phyloP scores from a whole-genome alignment of 2,888 invertebrate species.

The Elaeidobius kamerunicus region DNA sequence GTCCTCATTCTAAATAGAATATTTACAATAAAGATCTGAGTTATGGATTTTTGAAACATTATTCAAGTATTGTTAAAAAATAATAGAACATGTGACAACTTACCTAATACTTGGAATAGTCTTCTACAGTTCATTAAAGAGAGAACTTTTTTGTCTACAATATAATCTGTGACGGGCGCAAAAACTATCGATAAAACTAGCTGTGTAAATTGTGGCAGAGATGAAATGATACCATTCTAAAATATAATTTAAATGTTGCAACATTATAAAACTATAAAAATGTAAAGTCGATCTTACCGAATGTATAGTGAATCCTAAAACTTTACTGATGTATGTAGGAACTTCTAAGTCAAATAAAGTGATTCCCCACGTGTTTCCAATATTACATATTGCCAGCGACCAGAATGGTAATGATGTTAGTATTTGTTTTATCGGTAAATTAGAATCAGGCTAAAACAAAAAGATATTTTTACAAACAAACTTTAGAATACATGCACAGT shows the following conservation, averaged over 20 bases:
- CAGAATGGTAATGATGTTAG: constrained; percentile 30
- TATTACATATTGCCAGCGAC: constrained; percentile 23
- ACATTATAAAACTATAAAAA: constrained; percentile 1
- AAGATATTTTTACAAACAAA: constrained; percentile 1
- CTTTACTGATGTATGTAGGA: constrained; percentile 24
- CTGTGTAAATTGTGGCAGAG: constrained; percentile 26
- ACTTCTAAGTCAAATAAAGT: constrained; percentile 22
- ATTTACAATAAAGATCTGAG: too few relatives aligned
- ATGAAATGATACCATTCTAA: constrained; percentile 28
- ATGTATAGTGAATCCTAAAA: constrained; percentile 20
- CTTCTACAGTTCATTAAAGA: constrained; percentile 29
- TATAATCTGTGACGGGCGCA: constrained; percentile 26
- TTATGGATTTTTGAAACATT: too few relatives aligned
- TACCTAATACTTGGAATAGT: constrained; percentile 27
- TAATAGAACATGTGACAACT: constrained; percentile 1
- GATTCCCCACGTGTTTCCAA: constrained; percentile 27
- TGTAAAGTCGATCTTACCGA: constrained; percentile 13
- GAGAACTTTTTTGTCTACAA: constrained; percentile 23
- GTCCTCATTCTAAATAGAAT: too few relatives aligned
- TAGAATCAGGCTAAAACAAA: constrained; percentile 18
- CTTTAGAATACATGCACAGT: too few relatives aligned
- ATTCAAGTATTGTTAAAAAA: too few relatives aligned
- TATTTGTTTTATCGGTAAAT: constrained; percentile 26
- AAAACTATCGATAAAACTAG: constrained; percentile 14
- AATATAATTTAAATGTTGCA: constrained; percentile 4